Percentiles rank a stretch among this genome's conserved stretches.
phyloP scores from a whole-genome alignment of 2,888 invertebrate genomes.

The Sesia bembeciformis region DNA sequence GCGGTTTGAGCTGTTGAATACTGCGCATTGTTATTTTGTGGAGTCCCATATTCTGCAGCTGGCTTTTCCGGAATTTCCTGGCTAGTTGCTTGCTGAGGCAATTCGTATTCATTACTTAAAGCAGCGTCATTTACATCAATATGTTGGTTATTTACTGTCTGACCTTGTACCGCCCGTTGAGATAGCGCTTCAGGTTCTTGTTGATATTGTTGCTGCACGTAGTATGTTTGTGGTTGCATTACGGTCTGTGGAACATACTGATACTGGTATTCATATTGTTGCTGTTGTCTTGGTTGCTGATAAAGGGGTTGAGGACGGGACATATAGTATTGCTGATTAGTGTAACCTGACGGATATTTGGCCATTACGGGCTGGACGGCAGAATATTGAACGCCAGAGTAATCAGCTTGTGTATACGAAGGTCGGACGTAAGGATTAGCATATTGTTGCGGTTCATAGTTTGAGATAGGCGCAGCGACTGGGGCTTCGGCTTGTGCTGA shows the following conservation, averaged over 20 bases:
- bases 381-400: slow-evolving; percentile 62
- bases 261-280: slow-evolving; percentile 49
- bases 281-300: slow-evolving; percentile 38
- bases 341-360: slow-evolving; percentile 49
- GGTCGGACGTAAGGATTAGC: slow-evolving; percentile 52
- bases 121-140: slow-evolving; percentile 10
- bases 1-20: slow-evolving; percentile 14
- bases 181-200: slow-evolving; percentile 24
- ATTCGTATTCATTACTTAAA: slow-evolving; percentile 26
- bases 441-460: slow-evolving; percentile 46
- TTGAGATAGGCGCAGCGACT: slow-evolving; percentile 14
- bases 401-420: slow-evolving; percentile 54
- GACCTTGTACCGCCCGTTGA: slow-evolving; percentile 17
- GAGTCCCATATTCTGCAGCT: slow-evolving; percentile 17
- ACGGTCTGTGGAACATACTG: slow-evolving; percentile 39
- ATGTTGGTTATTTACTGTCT: slow-evolving; percentile 18
- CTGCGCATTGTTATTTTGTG: slow-evolving; percentile 7
- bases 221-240: slow-evolving; percentile 34
- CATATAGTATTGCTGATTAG: slow-evolving; percentile 35
- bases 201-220: slow-evolving; percentile 41
- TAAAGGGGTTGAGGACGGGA: slow-evolving; percentile 40
- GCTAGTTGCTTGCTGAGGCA: slow-evolving; percentile 22
- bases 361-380: slow-evolving; percentile 68
- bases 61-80: slow-evolving; percentile 17
- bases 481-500: slow-evolving; percentile 17